Conservation (phyloP, 1,140 invertebrate species). For the Euura saliciscinereae region DNA sequence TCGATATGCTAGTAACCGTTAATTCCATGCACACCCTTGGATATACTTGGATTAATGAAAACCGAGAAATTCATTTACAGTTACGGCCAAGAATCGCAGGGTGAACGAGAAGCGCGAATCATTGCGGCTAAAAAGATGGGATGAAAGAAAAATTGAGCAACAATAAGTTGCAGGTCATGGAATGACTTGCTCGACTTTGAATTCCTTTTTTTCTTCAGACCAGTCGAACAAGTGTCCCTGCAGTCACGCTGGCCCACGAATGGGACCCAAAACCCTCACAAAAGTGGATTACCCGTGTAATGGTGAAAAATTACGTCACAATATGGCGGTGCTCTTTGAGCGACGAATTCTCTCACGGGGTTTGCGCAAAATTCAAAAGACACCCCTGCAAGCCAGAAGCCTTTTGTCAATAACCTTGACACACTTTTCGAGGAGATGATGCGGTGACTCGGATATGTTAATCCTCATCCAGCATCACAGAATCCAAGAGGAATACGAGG, state of each 20-base stretch:
- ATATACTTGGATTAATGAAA: neutral
- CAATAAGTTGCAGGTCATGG: neutral
- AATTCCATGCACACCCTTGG: too few relatives aligned
- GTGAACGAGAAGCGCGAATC: neutral
- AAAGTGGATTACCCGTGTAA: slow-evolving; percentile 45
- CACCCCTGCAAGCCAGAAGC: neutral
- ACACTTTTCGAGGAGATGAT: too few relatives aligned
- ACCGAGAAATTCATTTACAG: neutral
- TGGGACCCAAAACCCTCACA: slow-evolving; percentile 21
- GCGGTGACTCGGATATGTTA: too few relatives aligned
- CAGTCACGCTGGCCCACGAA: neutral
- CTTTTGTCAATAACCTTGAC: too few relatives aligned
- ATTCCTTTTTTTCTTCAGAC: neutral
- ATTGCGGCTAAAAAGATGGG: neutral
- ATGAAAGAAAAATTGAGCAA: neutral
- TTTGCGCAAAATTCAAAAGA: slow-evolving; percentile 21
- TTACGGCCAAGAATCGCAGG: neutral
- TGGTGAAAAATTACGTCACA: slow-evolving; percentile 40
- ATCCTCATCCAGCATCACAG: too few relatives aligned
- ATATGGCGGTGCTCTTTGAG: slow-evolving; percentile 49
- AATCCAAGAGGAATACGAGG: too few relatives aligned
- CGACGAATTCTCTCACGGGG: slow-evolving; percentile 44
- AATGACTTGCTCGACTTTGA: neutral
- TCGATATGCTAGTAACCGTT: too few relatives aligned
- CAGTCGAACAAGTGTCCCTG: neutral